Evolutionary conservation across 2,888 invertebrate genomes (phyloP), one percentile per base, ranked within the genome.

Genomic region (Leistus spinibarbis): DNA sequence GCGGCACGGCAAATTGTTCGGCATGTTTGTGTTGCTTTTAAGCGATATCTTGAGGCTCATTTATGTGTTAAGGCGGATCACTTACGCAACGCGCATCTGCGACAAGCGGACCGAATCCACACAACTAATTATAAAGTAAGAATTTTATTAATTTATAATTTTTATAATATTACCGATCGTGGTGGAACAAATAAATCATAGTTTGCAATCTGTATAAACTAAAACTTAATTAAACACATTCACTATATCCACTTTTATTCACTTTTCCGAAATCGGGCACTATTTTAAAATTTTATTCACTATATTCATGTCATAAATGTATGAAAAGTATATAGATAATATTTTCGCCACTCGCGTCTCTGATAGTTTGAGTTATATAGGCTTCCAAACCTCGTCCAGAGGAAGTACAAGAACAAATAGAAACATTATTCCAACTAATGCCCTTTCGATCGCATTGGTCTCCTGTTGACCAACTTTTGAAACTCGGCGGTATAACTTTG

Each of bases 41-140:
- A 96, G 81, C 90, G 95, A 80, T 98, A 98, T 81, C 90, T 97
- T 84, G 96, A 98, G 83, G 95, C 96, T 0, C 98, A 99, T 84
- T 86, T 98, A 69, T 91, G 91, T 80, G 87, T 91, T 69, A 93
- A 93, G 85, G 91, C 92, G n/a, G 93, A 93, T 78, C 90, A 91
- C 78, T 85, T 94, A 77, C 86, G 90, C 81, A 84, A 91, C 78
- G 87, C 90, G 75, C 88, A 91, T 81, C 76, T 85, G 24, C 77
- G 84, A 72, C 83, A 84, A 1, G 82, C 80, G 71, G 84, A 84
- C 68, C 78, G 82, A 72, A 87, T 86, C 80, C 86, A 86, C 75
- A 86, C 88, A 13, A 86, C 88, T 13, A 83, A 84, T 16, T 88
- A 87, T 54, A 88, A 88, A 80, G 85, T 85, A 79, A n/a, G n/a